A percentile compares a stretch with the other conserved stretches of the same genome.
Conservation (phyloP, 2,888 invertebrate genomes). For the Eledone cirrhosa region DNA sequence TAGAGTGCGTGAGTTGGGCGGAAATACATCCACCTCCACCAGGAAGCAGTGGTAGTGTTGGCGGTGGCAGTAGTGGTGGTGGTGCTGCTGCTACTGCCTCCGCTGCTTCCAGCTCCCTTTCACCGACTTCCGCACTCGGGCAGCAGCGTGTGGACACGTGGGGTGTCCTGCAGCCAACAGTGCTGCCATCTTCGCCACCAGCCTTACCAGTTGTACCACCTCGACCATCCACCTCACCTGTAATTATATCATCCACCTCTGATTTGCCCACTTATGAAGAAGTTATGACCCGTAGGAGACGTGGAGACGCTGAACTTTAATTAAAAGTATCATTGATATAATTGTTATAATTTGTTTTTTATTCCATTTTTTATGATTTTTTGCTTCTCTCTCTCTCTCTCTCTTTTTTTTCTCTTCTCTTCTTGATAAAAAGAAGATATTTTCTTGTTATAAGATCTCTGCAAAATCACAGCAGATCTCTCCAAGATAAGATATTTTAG, state of each 20-base stretch:
- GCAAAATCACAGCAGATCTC: too few relatives aligned
- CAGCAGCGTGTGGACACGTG: constrained; percentile 18
- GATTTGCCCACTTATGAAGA: constrained; percentile 24
- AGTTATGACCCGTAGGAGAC: constrained; percentile 21
- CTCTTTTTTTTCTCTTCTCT: too few relatives aligned
- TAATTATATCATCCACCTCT: constrained; percentile 13
- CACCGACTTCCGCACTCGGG: not conserved
- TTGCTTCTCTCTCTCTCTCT: too few relatives aligned
- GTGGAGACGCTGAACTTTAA: constrained; percentile 24
- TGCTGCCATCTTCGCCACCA: constrained; percentile 21
- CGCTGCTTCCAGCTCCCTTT: not conserved
- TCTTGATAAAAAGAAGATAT: too few relatives aligned
- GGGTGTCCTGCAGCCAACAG: constrained; percentile 18
- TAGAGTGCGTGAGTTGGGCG: constrained; percentile 27
- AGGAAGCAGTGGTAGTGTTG: not conserved
- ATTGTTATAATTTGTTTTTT: too few relatives aligned
- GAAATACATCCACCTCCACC: constrained; percentile 23
- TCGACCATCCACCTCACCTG: constrained; percentile 16
- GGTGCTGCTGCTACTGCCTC: too few relatives aligned
- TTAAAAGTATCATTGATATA: not conserved
- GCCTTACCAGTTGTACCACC: constrained; percentile 22
- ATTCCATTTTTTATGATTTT: too few relatives aligned
- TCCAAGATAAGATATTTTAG: too few relatives aligned
- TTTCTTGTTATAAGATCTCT: too few relatives aligned
- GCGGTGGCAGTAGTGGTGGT: too few relatives aligned